Conservation (phyloP, 1,140 invertebrate genomes). For the Agraylea sexmaculata region DNA sequence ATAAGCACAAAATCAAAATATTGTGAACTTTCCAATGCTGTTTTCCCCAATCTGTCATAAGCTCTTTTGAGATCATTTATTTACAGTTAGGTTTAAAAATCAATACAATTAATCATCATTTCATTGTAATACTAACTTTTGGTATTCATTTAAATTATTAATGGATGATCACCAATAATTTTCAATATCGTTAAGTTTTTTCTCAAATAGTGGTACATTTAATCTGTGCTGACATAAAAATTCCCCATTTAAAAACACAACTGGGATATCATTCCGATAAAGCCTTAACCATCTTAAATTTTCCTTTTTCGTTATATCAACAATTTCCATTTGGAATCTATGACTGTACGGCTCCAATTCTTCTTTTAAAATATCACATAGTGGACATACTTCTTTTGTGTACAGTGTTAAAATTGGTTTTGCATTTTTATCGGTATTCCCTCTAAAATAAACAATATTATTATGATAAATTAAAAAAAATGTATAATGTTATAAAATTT, state of each 20-base stretch:
- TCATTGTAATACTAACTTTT: no score
- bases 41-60: no score
- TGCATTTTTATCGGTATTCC: constrained; percentile 23
- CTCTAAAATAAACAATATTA: constrained; percentile 10
- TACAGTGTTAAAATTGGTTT: constrained; percentile 56
- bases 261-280: constrained; percentile 80
- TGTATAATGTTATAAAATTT: not conserved
- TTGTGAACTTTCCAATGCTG: no score
- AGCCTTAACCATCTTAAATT: constrained; percentile 60
- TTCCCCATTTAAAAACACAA: constrained; percentile 70
- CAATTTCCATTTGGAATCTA: constrained; percentile 51
- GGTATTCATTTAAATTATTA: no score
- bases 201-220: constrained; percentile 42
- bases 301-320: constrained; percentile 61
- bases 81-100: no score
- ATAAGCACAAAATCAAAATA: no score
- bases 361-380: constrained; percentile 70
- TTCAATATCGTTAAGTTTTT: constrained; percentile 36
- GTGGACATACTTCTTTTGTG: constrained; percentile 67
- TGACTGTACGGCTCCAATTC: constrained; percentile 49
- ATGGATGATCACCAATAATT: no score
- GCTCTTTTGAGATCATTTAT: no score
- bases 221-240: constrained; percentile 76
- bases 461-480: no score
- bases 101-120: no score